Percentiles rank a stretch among this genome's conserved stretches.
Evolutionary conservation across 2,888 invertebrate species (phyloP).

Genomic region (Drosophila infuscata): DNA sequence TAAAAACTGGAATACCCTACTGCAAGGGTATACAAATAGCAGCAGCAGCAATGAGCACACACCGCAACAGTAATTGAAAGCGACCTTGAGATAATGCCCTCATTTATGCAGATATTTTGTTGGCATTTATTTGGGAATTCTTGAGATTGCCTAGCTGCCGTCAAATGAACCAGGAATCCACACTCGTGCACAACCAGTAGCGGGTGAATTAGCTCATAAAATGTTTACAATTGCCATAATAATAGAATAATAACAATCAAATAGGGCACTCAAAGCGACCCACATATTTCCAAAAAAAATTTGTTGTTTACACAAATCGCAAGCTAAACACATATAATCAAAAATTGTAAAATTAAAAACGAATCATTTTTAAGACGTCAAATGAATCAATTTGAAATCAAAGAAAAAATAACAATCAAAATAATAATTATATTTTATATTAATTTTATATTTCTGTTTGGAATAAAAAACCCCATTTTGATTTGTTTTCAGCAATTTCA

Average conservation of each 20-base stretch:
- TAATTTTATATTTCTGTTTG: neutral
- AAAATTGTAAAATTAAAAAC: neutral
- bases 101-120: constrained; percentile 55
- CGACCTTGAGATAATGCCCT: constrained; percentile 77
- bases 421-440: neutral
- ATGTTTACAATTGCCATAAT: constrained; percentile 38
- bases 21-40: neutral
- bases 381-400: neutral
- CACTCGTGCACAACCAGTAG: constrained; percentile 8
- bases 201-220: constrained; percentile 6
- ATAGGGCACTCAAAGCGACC: neutral
- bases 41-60: neutral
- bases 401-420: neutral
- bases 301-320: neutral
- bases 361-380: neutral
- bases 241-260: constrained; percentile 26
- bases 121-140: constrained; percentile 30
- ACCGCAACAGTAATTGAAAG: constrained; percentile 40
- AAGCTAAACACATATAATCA: neutral
- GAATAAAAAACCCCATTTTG: neutral
- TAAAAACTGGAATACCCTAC: neutral
- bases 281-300: neutral
- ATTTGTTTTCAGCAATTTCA: neutral
- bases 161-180: constrained; percentile 46
- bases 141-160: constrained; percentile 45